Evolutionary conservation across 2,797 vertebrate genomes (phyloP).

Genomic region (Chelon auratus): DNA sequence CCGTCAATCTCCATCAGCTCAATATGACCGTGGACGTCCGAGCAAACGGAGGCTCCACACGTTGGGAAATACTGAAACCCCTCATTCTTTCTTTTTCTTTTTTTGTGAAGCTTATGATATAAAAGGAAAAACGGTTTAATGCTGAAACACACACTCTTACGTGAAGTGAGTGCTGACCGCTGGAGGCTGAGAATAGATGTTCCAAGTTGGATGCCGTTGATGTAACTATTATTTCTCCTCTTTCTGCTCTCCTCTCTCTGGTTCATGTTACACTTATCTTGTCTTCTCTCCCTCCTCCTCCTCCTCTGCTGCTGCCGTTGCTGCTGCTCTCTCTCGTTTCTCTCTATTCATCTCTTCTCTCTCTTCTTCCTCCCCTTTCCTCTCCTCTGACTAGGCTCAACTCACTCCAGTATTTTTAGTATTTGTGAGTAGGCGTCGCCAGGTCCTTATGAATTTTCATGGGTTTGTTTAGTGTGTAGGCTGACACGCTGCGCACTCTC

Average conservation of each 20-base stretch:
- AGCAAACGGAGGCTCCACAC: constrained; percentile 15
- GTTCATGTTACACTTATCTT: constrained; percentile 76
- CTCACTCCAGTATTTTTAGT: constrained; percentile 84
- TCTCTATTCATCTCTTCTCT: constrained; percentile 70
- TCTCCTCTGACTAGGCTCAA: constrained; percentile 79
- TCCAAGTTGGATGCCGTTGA: constrained; percentile 73
- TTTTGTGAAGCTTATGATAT: constrained; percentile 46
- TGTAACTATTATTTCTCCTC: constrained; percentile 76
- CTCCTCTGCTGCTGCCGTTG: constrained; percentile 23
- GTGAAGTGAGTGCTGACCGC: constrained; percentile 62
- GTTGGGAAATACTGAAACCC: constrained; percentile 16
- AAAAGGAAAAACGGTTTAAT: constrained; percentile 54
- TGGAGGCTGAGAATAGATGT: constrained; percentile 76
- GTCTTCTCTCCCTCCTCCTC: constrained; percentile 67
- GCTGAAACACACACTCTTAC: constrained; percentile 20
- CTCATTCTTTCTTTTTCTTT: constrained; percentile 24
- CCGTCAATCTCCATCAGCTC: constrained; percentile 62
- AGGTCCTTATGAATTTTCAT: constrained; percentile 85
- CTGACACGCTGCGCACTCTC: constrained; percentile 73
- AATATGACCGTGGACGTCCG: not conserved
- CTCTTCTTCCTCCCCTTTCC: constrained; percentile 67
- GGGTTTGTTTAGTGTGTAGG: constrained; percentile 84
- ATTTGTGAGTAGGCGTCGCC: constrained; percentile 82
- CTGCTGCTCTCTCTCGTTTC: constrained; percentile 51
- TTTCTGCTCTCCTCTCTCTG: constrained; percentile 59